Percentiles rank a stretch among this genome's conserved stretches.
These are phyloP conservation scores for Drosophila pseudoananassae DNA, from an alignment of 1,140 invertebrate species.

Conservation along the genomic window DNA sequence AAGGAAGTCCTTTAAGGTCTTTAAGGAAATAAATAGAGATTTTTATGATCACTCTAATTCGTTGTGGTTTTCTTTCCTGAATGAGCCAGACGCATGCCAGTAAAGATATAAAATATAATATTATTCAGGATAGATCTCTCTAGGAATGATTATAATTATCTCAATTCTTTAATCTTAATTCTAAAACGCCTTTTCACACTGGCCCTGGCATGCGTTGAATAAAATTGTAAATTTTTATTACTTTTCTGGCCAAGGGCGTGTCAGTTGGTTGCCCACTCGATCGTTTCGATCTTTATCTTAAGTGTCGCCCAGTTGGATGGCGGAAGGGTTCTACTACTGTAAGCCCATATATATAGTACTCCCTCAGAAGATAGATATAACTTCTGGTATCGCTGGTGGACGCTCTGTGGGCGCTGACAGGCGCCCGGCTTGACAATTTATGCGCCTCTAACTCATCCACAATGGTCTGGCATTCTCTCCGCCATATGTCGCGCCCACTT, in stretches of 20 bases:
- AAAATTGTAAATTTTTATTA: neutral
- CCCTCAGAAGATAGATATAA: neutral
- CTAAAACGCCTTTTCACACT: conserved; percentile 1
- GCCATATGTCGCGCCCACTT: conserved; percentile 59
- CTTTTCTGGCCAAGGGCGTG: conserved; percentile 26
- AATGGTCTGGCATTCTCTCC: conserved; percentile 34
- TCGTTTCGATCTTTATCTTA: conserved; percentile 63
- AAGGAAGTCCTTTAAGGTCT: neutral
- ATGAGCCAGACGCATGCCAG: conserved; percentile 7
- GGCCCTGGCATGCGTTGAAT: neutral
- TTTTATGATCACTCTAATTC: conserved; percentile 26
- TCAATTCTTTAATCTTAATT: neutral
- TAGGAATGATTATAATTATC: neutral
- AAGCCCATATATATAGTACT: neutral
- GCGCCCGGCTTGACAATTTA: conserved; percentile 64
- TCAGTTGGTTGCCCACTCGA: conserved; percentile 51
- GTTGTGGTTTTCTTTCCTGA: conserved; percentile 1
- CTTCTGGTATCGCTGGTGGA: no score
- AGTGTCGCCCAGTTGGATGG: conserved; percentile 49
- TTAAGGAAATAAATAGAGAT: neutral
- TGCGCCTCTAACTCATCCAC: conserved; percentile 53
- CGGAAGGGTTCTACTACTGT: conserved; percentile 37
- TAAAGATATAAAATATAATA: neutral
- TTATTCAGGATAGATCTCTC: no score
- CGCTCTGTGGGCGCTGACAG: conserved; percentile 54